Percentiles rank a stretch among this genome's conserved stretches.
Conservation (phyloP, 2,888 invertebrate species). For the Oligia fasciuncula region DNA sequence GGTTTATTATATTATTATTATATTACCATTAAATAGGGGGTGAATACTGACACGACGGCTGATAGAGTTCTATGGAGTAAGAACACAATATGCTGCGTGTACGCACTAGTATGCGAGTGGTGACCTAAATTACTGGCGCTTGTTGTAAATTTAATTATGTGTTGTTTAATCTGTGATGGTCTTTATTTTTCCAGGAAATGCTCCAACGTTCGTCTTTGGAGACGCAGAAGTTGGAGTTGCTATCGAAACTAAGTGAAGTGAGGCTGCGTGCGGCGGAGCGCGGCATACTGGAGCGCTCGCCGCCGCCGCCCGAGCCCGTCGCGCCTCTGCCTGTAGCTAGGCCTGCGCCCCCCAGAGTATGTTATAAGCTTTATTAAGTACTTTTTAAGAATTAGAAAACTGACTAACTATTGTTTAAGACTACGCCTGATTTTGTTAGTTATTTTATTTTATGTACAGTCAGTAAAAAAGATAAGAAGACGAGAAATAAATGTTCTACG, state of each 20-base stretch:
- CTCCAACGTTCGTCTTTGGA: slow-evolving; percentile 96
- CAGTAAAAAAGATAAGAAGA: background rate
- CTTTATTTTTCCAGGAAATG: slow-evolving; percentile 92
- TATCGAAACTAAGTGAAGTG: slow-evolving; percentile 97
- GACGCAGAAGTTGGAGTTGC: slow-evolving; percentile 97
- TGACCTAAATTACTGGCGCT: no score
- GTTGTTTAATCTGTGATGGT: no score
- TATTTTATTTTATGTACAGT: background rate
- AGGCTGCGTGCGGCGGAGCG: slow-evolving; percentile 96
- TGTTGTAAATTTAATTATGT: no score
- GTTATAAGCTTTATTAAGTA: slow-evolving; percentile 33
- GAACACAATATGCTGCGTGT: no score
- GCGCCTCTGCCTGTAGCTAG: slow-evolving; percentile 76
- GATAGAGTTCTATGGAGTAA: no score
- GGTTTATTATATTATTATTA: no score
- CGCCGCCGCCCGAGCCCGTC: slow-evolving; percentile 79
- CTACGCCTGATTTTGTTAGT: background rate
- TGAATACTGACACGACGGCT: no score
- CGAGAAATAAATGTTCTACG: background rate
- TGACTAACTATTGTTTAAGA: background rate
- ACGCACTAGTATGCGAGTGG: no score
- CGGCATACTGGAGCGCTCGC: slow-evolving; percentile 94
- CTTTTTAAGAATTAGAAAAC: background rate
- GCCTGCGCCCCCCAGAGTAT: slow-evolving; percentile 86
- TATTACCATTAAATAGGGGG: no score